Conservation (phyloP, 92 coral and sea anemone species). For the Actinernus sp. region DNA sequence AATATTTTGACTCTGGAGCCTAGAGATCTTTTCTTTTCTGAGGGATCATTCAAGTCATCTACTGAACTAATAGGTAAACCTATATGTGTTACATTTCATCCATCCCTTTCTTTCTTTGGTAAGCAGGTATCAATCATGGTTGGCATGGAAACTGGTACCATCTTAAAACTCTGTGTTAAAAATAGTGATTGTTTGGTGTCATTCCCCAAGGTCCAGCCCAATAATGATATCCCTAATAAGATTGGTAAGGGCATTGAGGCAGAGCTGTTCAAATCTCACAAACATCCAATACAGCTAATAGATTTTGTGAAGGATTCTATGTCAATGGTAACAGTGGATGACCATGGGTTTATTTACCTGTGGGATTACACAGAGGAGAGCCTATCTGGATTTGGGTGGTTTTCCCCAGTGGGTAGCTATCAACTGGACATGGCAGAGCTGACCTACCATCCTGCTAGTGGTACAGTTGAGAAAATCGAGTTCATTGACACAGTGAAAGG, state of each 20-base stretch:
- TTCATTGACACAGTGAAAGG: conserved; percentile 78
- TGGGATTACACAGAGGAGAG: conserved; percentile 74
- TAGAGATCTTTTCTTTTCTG: conserved; percentile 52
- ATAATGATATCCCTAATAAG: conserved; percentile 27
- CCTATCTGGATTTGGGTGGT: conserved; percentile 88
- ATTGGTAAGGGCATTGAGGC: conserved; percentile 70
- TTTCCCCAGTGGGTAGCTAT: conserved; percentile 70
- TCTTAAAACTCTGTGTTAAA: conserved; percentile 57
- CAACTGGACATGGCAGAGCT: conserved; percentile 68
- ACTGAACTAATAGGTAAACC: conserved; percentile 33
- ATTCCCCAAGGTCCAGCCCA: conserved; percentile 24
- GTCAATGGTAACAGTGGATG: conserved; percentile 76
- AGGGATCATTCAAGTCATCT: conserved; percentile 67
- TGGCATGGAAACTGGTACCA: conserved; percentile 73
- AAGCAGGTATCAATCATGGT: conserved; percentile 67
- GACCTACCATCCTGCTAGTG: conserved; percentile 69
- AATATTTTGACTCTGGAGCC: conserved; percentile 41
- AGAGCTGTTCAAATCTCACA: conserved; percentile 79
- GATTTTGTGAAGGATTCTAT: conserved; percentile 57
- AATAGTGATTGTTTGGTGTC: neutral
- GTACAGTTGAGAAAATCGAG: conserved; percentile 60
- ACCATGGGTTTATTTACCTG: conserved; percentile 63
- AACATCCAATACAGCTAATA: conserved; percentile 56
- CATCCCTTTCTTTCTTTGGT: conserved; percentile 71
- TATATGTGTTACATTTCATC: conserved; percentile 63